Evolutionary conservation across 1,140 invertebrate species (phyloP), one percentile per base, ranked within the genome.

Genomic region (Magallana gigas): DNA sequence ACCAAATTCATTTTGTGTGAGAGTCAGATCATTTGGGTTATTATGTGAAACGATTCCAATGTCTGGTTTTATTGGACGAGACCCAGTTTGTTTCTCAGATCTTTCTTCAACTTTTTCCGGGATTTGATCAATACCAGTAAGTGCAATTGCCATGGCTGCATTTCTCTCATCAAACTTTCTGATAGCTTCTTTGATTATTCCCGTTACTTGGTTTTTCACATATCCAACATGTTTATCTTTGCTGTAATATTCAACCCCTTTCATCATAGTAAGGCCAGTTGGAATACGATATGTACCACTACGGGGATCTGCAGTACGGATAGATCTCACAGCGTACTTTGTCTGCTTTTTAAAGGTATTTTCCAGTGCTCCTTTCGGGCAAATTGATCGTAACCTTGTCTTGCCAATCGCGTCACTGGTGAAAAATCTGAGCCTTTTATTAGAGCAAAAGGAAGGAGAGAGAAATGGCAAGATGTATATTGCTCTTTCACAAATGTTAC

Each of bases 401-500:
- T 83, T 83, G 18, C 57, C 56, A 57, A 83, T 83, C 8, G 18
- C 48, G 8, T 83, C 57, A 57, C 57, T 58, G 0, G 57, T 83
- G 81, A 83, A 83, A 57, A 83, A 83, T 57, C 18, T 14, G 16
- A 83, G 56, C 48, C 57, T 83, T 58, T 83, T n/a, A 23, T 83
- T 56, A 57, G 81, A 83, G 36, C 56, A 58, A 29, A 12, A 83
- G 9, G 56, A 12, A 12, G 8, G 18, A 56, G 81, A n/a, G 8
- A 83, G 57, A 11, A 83, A 83, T 6, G 57, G 56, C 48, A 83
- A 6, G 18, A 83, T 58, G 16, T 9, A 58, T 16, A 83, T 83
- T 56, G 56, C 81, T 83, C 57, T 83, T n/a, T 83, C 57, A 83
- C 48, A 57, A 14, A 83, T 57, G 16, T 83, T 48, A 23, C 57